Evolutionary conservation across 2,888 invertebrate genomes (phyloP).

Genomic region (Bellardia pandia): DNA sequence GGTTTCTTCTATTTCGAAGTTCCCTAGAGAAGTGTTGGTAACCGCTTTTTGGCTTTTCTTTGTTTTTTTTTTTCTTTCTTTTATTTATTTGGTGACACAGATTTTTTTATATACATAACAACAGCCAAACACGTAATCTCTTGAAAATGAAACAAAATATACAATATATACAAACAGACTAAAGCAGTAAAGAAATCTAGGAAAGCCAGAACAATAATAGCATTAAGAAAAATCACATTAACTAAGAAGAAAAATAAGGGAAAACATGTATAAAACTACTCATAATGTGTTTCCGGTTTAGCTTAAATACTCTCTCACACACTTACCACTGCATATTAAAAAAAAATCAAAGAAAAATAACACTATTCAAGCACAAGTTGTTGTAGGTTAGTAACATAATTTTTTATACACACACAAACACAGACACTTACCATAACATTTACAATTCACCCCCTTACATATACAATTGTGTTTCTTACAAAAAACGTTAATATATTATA

Average conservation of each 20-base stretch:
- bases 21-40: conserved; percentile 3
- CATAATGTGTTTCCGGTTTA: conserved; percentile 51
- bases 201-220: conserved; percentile 5
- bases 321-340: not conserved
- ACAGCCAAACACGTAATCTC: conserved; percentile 27
- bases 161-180: not conserved
- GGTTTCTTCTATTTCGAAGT: not conserved
- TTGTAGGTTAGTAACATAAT: conserved; percentile 68
- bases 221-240: not conserved
- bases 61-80: conserved; percentile 2
- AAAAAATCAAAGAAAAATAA: not conserved
- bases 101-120: conserved; percentile 22
- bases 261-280: conserved; percentile 21
- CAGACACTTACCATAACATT: not conserved
- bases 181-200: conserved; percentile 5
- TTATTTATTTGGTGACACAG: conserved; percentile 48
- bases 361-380: conserved; percentile 50
- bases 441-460: not conserved
- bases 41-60: conserved; percentile 26
- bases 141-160: not conserved
- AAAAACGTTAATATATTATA: too few species aligned
- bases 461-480: not conserved
- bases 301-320: conserved; percentile 45
- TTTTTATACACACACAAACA: not conserved
- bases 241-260: not conserved